These are phyloP conservation scores for Phaonia tiefii DNA, from an alignment of 2,888 invertebrate species.

Conservation along the genomic window DNA sequence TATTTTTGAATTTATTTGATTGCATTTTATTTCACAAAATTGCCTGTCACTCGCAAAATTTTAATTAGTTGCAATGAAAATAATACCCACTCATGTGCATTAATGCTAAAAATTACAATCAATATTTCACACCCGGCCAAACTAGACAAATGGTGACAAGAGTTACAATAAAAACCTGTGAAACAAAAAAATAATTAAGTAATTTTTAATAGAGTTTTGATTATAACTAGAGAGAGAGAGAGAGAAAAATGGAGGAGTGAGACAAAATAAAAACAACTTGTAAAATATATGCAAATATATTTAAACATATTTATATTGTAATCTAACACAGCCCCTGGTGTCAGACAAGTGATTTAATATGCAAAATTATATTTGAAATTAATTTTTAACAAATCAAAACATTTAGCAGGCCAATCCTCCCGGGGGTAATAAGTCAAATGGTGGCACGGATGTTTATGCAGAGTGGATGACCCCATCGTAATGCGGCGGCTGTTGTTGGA, in stretches of 20 bases:
- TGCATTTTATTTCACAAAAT: constrained; percentile 21
- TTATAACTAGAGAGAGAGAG: constrained; percentile 34
- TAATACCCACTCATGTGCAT: constrained; percentile 11
- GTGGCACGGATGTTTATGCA: too few relatives aligned
- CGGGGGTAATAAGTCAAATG: constrained; percentile 21
- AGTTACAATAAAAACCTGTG: not conserved
- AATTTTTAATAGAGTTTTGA: constrained; percentile 51
- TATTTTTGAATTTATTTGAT: not conserved
- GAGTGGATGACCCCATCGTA: too few relatives aligned
- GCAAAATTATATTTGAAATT: not conserved
- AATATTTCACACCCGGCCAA: not conserved
- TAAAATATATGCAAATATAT: not conserved
- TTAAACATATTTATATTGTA: not conserved
- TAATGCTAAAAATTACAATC: not conserved
- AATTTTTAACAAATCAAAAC: not conserved
- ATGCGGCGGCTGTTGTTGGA: too few relatives aligned
- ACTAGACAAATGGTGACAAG: constrained; percentile 11
- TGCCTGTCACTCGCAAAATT: constrained; percentile 47
- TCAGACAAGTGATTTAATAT: not conserved
- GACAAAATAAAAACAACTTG: not conserved
- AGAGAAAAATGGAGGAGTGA: not conserved
- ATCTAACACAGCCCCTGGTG: not conserved
- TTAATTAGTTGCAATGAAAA: constrained; percentile 54
- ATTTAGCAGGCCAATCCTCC: not conserved
- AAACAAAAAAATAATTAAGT: constrained; percentile 20